phyloP scores from a whole-genome alignment of 2,113 vertebrate genomes.

The Octodon degus region DNA sequence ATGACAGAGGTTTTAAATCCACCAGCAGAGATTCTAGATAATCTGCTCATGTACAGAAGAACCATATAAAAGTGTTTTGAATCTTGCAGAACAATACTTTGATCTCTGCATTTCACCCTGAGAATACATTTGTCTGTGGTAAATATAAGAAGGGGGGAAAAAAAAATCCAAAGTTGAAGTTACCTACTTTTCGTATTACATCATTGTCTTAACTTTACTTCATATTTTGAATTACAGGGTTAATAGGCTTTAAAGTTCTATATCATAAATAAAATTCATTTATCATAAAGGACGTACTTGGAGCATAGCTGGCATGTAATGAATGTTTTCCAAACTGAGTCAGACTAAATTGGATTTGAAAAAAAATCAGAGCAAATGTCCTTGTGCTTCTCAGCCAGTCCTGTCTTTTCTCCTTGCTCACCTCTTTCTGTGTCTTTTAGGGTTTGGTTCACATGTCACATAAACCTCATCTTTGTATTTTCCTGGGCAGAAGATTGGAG shows the following conservation, averaged over 20 bases:
- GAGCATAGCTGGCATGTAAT: not conserved
- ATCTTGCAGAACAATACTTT: not conserved
- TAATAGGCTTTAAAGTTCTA: conserved; percentile 42
- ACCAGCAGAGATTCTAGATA: not conserved
- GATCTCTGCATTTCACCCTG: not conserved
- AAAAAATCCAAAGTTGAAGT: conserved; percentile 18
- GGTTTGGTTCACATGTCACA: conserved; percentile 23
- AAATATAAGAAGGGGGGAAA: conserved; percentile 52
- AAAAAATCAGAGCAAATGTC: not conserved
- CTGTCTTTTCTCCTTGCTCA: not conserved
- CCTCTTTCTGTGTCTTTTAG: not conserved
- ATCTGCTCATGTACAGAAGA: not conserved
- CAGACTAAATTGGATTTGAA: not conserved
- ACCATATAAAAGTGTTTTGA: not conserved
- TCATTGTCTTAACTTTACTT: conserved; percentile 28
- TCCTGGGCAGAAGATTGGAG: conserved; percentile 13
- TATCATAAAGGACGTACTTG: not conserved
- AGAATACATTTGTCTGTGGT: not conserved
- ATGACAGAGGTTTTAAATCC: not conserved
- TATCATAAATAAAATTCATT: conserved; percentile 7
- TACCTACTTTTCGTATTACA: conserved; percentile 6
- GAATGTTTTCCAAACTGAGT: not conserved
- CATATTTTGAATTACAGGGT: conserved; percentile 13
- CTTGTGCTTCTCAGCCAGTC: not conserved
- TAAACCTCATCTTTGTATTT: conserved; percentile 5